phyloP scores from a whole-genome alignment of 2,888 invertebrate genomes.

The Parnassius orleans region DNA sequence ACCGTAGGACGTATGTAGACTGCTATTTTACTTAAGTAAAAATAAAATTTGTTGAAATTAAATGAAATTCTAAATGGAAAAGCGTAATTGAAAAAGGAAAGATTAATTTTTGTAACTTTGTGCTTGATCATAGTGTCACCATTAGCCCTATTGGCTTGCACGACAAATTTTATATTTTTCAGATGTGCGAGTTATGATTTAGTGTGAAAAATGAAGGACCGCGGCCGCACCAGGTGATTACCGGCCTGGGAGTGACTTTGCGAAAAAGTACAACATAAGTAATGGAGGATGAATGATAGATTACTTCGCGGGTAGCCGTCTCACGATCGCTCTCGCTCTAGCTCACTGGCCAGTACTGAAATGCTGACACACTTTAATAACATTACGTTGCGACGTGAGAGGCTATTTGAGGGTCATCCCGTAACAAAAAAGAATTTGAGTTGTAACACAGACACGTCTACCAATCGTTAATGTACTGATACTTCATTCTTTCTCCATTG shows the following conservation, averaged over 20 bases:
- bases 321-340: conserved; percentile 47
- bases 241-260: conserved; percentile 79
- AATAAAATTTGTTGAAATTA: not conserved
- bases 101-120: conserved; percentile 51
- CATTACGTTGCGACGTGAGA: conserved; percentile 75
- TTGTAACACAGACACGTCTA: conserved; percentile 65
- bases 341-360: conserved; percentile 58
- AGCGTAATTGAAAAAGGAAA: conserved; percentile 15
- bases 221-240: conserved; percentile 80
- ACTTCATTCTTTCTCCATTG: conserved; percentile 68
- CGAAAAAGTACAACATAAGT: conserved; percentile 81
- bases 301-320: conserved; percentile 57
- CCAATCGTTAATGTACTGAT: conserved; percentile 67
- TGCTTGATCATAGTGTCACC: conserved; percentile 68
- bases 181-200: conserved; percentile 78
- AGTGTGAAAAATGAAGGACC: conserved; percentile 77
- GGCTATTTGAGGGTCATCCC: conserved; percentile 71
- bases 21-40: too few species aligned
- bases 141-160: conserved; percentile 76
- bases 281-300: conserved; percentile 81
- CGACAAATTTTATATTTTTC: conserved; percentile 80
- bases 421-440: conserved; percentile 76
- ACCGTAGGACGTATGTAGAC: too few species aligned
- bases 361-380: conserved; percentile 81
- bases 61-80: conserved; percentile 11